Percentiles rank a stretch among this genome's conserved stretches.
These are phyloP conservation scores for Paramisgurnus dabryanus DNA, from an alignment of 2,113 vertebrate genomes.

Conservation along the genomic window DNA sequence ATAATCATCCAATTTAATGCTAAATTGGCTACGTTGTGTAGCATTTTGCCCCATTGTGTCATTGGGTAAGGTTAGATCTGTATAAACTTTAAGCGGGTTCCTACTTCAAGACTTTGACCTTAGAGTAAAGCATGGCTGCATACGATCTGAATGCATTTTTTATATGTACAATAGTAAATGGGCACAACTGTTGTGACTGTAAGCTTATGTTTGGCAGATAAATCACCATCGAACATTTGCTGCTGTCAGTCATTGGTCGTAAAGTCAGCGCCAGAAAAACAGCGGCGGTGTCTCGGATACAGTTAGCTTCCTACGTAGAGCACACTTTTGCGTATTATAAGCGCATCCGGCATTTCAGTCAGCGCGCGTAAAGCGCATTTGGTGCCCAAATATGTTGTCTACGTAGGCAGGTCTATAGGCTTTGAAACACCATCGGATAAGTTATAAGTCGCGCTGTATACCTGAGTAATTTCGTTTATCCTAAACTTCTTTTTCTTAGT, in stretches of 20 bases:
- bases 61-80: background rate
- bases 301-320: background rate
- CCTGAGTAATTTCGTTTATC: too few relatives aligned
- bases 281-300: background rate
- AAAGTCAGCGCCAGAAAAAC: slow-evolving; percentile 12
- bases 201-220: background rate
- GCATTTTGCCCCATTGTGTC: background rate
- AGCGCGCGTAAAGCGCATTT: background rate
- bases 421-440: background rate
- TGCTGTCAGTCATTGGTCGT: slow-evolving; percentile 44
- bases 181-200: background rate
- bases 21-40: background rate
- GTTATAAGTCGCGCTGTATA: too few relatives aligned
- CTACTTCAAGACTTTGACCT: slow-evolving; percentile 12
- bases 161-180: background rate
- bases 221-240: slow-evolving; percentile 33
- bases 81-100: slow-evolving; percentile 40
- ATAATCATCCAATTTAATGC: background rate
- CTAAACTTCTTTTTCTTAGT: too few relatives aligned
- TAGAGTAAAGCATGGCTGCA: background rate
- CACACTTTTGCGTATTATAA: background rate
- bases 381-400: background rate
- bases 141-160: too few relatives aligned
- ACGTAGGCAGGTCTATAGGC: background rate
- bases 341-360: background rate